Base-by-base conservation (phyloP, 2,113 vertebrate species). In the Lipotes vexillifer region DNA sequence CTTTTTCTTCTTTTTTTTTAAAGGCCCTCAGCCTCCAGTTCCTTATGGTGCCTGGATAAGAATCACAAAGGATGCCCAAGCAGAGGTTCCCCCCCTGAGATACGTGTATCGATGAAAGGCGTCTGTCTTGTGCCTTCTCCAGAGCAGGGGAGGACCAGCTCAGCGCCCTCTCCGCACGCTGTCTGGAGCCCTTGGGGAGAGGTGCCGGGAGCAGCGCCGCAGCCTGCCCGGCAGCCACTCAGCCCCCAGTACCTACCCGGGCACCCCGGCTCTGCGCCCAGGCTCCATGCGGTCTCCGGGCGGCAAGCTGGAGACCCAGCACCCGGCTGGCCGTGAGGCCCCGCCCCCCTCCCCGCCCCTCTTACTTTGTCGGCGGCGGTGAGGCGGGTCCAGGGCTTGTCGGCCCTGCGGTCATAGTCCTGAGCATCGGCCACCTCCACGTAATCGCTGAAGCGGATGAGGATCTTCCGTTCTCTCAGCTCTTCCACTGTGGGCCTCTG, bases 311-410 rank as follows among this genome's bases (percentile, higher is more conserved):
- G 31, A 78, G 75, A 23, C 46, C 49, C 46, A 23, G 31, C 3
- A 0, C 31, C 33, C 0, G 0, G 49, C 6, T 1, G 1, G 46
- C 10, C 3, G 0, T 4, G 8, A 13, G 82, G 46, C 31, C 31
- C 6, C 6, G 4, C 49, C 20, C 0, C 0, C 13, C 17, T 1
- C 4, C 33, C 36, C 38, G 10, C 2, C 38, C 27, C 57, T 80
- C 1, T 99, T 96, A 99, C 99, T 99, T 99, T 99, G 98, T 99
- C 99, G 0, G 99, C 99, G 1, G 99, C 99, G 1, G 99, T 99
- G 97, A 99, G 99, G 59, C 99, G 99, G 66, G 99, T 99, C 99
- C 99, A 99, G 29, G 99, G 99, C 95, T 99, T 99, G 98, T 99
- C 99, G 0, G 99, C 99, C 95, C 99, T 99, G 84, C 99, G 98